Percentiles rank a stretch among this genome's conserved stretches.
These are phyloP conservation scores for Carettochelys insculpta DNA, from an alignment of 2,113 vertebrate species.

Conservation along the genomic window DNA sequence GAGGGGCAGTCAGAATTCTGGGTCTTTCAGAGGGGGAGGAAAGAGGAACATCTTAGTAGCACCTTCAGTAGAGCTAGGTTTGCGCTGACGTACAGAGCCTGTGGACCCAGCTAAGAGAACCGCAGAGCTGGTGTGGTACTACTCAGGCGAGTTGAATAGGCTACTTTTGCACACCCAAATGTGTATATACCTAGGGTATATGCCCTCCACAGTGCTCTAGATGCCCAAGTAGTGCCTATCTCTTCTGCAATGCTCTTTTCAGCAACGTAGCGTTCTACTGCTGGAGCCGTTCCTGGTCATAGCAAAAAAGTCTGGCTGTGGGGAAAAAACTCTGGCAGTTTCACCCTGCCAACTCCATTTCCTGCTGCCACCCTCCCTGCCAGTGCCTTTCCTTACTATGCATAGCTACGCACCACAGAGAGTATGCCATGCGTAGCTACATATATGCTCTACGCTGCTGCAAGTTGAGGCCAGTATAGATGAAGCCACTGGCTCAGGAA, in stretches of 20 bases:
- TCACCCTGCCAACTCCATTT: not conserved
- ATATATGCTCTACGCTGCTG: not conserved
- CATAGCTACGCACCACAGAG: not conserved
- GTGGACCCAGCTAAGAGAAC: not conserved
- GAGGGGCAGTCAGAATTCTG: not conserved
- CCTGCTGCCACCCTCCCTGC: too few species aligned
- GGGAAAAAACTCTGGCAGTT: not conserved
- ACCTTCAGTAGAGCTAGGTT: not conserved
- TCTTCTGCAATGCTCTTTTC: not conserved
- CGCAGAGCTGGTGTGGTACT: not conserved
- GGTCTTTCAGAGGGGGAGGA: not conserved
- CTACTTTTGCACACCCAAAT: not conserved
- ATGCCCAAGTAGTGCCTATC: not conserved
- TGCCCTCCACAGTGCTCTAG: not conserved
- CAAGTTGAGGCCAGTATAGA: not conserved
- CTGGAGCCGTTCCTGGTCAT: not conserved
- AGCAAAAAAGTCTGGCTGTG: not conserved
- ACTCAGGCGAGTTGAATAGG: not conserved
- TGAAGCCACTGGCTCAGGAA: not conserved
- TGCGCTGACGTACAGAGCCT: not conserved
- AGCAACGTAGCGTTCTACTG: not conserved
- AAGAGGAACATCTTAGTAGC: not conserved
- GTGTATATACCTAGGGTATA: not conserved
- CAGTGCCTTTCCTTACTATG: not conserved
- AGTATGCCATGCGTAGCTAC: not conserved